Evolutionary conservation across 2,113 vertebrate species (phyloP), one percentile per base, ranked within the genome.

Genomic region (Sinocyclocheilus grahami): DNA sequence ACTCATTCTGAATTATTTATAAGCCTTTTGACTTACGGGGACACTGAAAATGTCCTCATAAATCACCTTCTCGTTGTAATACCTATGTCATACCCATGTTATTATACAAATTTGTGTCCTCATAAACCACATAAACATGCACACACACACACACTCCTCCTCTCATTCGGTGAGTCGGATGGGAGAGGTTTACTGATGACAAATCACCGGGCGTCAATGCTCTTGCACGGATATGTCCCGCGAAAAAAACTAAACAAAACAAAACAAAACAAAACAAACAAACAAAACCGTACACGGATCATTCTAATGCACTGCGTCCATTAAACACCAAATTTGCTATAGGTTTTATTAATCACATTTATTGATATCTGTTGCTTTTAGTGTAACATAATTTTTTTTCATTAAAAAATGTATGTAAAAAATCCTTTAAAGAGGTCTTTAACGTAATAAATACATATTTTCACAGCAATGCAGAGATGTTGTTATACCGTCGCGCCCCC

Each of bases 141-240:
- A 27, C 27, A 27, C 46, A 48, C 46, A 48, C 39, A 42, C 39
- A 7, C 39, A 5, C 46, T 22, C 37, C 24, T 30, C n/a, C 30
- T 37, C 67, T 69, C 67, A 4, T 2, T 33, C 30, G 30, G 30
- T 33, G 30, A 33, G 65, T 72, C 33, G 7, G 69, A 72, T 72
- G 69, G 69, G 69, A 72, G 69, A 33, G 69, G 69, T 22, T 71
- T 67, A 22, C 69, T 18, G 33, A 72, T 72, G 33, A 72, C 69
- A 39, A 20, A 39, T 18, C 69, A 42, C 63, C 48, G 48, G 12
- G 63, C 24, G 63, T 51, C 12, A 48, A 12, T 48, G 46, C 22
- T 62, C 22, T 62, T 12, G 60, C 60, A 24, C 22, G 10, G 27
- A 67, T 67, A 5, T 67, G 27, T 67, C 12, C 63, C 24, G 30